A percentile compares a stretch with the other conserved stretches of the same genome.
Evolutionary conservation across 2,888 invertebrate species (phyloP).

Genomic region (Drosophila kambysellisi): DNA sequence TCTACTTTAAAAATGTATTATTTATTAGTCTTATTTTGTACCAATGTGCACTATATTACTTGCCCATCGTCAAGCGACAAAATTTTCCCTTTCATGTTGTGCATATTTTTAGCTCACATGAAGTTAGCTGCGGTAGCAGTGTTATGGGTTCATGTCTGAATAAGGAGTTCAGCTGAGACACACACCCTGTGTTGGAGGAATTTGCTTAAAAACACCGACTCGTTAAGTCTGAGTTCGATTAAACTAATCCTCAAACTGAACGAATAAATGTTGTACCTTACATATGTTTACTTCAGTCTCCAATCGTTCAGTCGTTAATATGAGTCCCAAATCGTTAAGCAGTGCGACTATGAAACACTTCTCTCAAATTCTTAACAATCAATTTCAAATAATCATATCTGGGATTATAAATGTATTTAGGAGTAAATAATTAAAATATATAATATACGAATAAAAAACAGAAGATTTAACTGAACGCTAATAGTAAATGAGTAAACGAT

Average conservation of each 20-base stretch:
- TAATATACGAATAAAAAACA: neutral
- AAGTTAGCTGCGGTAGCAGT: neutral
- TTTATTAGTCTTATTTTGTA: neutral
- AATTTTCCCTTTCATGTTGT: neutral
- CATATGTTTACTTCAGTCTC: neutral
- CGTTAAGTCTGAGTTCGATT: neutral
- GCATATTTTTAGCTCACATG: neutral
- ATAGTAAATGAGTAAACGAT: neutral
- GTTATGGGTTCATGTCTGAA: neutral
- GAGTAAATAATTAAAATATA: neutral
- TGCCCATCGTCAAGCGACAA: neutral
- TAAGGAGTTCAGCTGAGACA: neutral
- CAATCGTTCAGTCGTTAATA: neutral
- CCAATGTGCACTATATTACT: neutral
- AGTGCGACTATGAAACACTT: neutral
- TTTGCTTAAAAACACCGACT: neutral
- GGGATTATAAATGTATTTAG: neutral
- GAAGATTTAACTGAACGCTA: neutral
- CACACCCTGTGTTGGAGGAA: neutral
- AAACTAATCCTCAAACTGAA: neutral
- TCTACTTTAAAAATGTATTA: neutral
- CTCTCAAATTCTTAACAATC: neutral
- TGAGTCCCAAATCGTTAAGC: neutral
- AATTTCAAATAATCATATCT: neutral
- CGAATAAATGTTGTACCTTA: neutral